A percentile compares a stretch with the other conserved stretches of the same genome.
These are phyloP conservation scores for Poeciliopsis prolifica DNA, from an alignment of 2,113 vertebrate genomes.

Conservation along the genomic window DNA sequence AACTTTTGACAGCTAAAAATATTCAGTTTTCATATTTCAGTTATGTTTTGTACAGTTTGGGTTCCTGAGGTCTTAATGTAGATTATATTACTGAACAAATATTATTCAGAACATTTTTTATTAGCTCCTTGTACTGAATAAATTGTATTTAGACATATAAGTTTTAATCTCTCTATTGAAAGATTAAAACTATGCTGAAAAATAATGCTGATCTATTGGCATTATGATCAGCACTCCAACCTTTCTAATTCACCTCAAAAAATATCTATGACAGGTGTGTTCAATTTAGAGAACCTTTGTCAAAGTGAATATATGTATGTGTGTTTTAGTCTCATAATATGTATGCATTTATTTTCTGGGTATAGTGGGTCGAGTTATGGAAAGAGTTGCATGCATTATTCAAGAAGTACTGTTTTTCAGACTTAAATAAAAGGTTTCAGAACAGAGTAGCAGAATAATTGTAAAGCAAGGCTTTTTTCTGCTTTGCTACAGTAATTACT, in stretches of 20 bases:
- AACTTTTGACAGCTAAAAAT: not conserved
- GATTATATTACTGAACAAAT: not conserved
- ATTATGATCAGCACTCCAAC: not conserved
- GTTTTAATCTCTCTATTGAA: not conserved
- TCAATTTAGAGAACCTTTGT: not conserved
- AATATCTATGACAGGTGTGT: not conserved
- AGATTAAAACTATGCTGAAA: no score
- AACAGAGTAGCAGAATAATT: slow-evolving; percentile 18
- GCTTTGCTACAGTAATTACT: not conserved
- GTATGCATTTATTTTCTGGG: not conserved
- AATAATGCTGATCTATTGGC: no score
- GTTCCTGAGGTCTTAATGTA: not conserved
- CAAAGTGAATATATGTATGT: no score
- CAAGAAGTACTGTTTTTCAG: slow-evolving; percentile 4
- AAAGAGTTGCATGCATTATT: slow-evolving; percentile 10
- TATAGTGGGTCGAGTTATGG: not conserved
- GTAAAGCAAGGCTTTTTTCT: slow-evolving; percentile 13
- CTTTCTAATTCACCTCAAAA: not conserved
- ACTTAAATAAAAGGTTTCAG: slow-evolving; percentile 25
- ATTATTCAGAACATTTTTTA: not conserved
- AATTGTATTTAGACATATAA: not conserved
- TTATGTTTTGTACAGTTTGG: not conserved
- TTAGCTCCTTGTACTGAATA: not conserved
- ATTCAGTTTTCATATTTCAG: not conserved
- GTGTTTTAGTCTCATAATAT: no score